Evolutionary conservation across 1,140 invertebrate genomes (phyloP).

Genomic region (Stenopsyche tienmushanensis): DNA sequence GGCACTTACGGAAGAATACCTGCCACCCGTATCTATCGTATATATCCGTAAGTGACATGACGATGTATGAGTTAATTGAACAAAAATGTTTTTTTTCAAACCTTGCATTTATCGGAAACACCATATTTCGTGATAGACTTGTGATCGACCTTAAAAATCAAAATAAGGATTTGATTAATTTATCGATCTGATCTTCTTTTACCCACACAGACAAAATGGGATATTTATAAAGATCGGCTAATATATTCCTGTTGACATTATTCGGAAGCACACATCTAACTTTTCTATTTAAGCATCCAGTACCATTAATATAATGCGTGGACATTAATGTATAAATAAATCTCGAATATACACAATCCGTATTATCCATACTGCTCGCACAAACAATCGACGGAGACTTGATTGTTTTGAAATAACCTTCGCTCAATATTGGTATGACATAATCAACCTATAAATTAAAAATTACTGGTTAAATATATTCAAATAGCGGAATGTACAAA

Average conservation of each 20-base stretch:
- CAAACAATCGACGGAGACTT: conserved; percentile 44
- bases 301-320: conserved; percentile 52
- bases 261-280: conserved; percentile 51
- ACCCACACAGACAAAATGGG: conserved; percentile 52
- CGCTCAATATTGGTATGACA: conserved; percentile 52
- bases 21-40: neutral
- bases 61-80: neutral
- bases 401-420: conserved; percentile 52
- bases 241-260: conserved; percentile 47
- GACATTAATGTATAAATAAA: conserved; percentile 54
- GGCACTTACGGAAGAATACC: too few species aligned
- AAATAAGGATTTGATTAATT: conserved; percentile 15
- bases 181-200: conserved; percentile 45
- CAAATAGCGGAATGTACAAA: too few species aligned
- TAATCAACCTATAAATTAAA: conserved; percentile 50
- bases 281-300: conserved; percentile 53
- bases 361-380: conserved; percentile 50
- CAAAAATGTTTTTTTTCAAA: neutral
- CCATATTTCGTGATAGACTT: too few species aligned
- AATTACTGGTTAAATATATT: conserved; percentile 2
- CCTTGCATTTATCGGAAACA: too few species aligned
- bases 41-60: neutral
- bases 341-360: conserved; percentile 54
- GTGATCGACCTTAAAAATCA: neutral
- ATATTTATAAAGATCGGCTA: conserved; percentile 48